These are phyloP conservation scores for Herpetotheres cachinnans DNA, from an alignment of 2,113 vertebrate genomes.

Conservation along the genomic window DNA sequence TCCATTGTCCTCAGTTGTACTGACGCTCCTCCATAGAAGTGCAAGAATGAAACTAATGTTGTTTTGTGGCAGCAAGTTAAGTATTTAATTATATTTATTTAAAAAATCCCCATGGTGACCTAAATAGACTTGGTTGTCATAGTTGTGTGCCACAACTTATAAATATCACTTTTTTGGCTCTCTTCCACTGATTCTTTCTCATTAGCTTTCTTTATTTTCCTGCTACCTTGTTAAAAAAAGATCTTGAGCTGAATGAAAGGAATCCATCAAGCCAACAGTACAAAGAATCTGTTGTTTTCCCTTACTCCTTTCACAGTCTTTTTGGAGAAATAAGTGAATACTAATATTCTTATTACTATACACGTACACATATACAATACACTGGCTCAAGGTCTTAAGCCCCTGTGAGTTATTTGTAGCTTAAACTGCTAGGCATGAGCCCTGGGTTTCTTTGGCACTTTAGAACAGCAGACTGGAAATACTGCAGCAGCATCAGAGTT, in stretches of 20 bases:
- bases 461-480: not conserved
- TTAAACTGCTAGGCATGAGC: not conserved
- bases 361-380: not conserved
- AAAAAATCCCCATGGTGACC: not conserved
- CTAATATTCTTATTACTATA: not conserved
- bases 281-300: conserved; percentile 21
- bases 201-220: not conserved
- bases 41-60: not conserved
- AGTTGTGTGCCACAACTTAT: not conserved
- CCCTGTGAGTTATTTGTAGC: not conserved
- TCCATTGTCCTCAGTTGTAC: not conserved
- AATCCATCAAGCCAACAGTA: not conserved
- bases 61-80: not conserved
- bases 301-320: conserved; percentile 17
- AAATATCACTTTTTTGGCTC: not conserved
- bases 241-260: not conserved
- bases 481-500: not conserved
- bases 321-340: not conserved
- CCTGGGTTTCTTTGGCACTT: not conserved
- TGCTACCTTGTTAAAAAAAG: not conserved
- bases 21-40: not conserved
- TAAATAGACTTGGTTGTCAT: not conserved
- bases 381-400: not conserved
- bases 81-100: not conserved
- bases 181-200: not conserved